Percentiles rank a stretch among this genome's conserved stretches.
phyloP scores from a whole-genome alignment of 2,888 invertebrate species.

The Phymatocera aterrima region DNA sequence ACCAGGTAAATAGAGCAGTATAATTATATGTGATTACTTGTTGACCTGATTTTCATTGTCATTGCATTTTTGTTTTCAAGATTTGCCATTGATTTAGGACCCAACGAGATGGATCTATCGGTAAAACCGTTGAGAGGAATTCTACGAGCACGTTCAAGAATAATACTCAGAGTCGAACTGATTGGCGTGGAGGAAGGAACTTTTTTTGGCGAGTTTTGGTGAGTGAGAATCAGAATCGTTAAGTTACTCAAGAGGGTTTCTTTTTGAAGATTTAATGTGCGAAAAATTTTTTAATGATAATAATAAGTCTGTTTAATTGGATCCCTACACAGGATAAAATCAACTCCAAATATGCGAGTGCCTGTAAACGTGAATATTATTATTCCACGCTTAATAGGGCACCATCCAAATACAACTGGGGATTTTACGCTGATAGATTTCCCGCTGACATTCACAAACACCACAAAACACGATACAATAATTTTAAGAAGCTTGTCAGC shows the following conservation, averaged over 20 bases:
- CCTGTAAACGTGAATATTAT: conserved; percentile 64
- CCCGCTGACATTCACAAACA: conserved; percentile 70
- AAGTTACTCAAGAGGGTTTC: too few species aligned
- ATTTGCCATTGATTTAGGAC: conserved; percentile 74
- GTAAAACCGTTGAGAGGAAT: conserved; percentile 73
- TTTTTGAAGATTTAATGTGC: background rate
- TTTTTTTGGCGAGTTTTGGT: conserved; percentile 74
- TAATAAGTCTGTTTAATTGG: background rate
- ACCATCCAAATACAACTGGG: conserved; percentile 69
- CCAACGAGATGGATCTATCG: conserved; percentile 70
- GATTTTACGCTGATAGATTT: conserved; percentile 74
- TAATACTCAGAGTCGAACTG: conserved; percentile 68
- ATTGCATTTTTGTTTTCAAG: conserved; percentile 47
- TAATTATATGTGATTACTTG: background rate
- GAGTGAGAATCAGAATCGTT: conserved; percentile 1
- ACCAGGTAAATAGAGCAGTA: conserved; percentile 57
- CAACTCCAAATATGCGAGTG: conserved; percentile 60
- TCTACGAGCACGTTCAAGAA: conserved; percentile 59
- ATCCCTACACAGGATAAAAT: conserved; percentile 58
- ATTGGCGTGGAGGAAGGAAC: conserved; percentile 69
- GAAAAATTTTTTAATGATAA: background rate
- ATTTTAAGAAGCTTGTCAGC: conserved; percentile 74
- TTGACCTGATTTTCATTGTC: background rate
- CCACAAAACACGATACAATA: conserved; percentile 67
- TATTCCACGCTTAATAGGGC: conserved; percentile 67